Evolutionary conservation across 2,797 vertebrate species (phyloP).

Genomic region (Danio kyathit): DNA sequence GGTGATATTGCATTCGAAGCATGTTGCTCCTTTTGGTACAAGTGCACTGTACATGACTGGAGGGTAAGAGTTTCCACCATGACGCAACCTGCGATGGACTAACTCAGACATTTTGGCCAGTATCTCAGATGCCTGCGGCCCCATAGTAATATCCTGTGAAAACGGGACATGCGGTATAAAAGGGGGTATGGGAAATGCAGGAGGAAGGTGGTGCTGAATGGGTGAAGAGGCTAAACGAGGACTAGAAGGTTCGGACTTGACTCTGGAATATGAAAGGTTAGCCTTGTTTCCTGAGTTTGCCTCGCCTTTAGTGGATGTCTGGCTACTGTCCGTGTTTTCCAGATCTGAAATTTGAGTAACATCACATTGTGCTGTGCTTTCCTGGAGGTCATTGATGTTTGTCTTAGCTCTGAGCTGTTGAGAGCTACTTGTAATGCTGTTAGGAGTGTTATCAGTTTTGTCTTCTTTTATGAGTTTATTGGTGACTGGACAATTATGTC

Average conservation of each 20-base stretch:
- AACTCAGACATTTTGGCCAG: conserved; percentile 91
- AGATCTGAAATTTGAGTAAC: conserved; percentile 80
- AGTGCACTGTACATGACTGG: conserved; percentile 86
- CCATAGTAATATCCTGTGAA: conserved; percentile 86
- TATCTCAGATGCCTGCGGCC: conserved; percentile 89
- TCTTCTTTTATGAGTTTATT: conserved; percentile 76
- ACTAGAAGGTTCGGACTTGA: conserved; percentile 89
- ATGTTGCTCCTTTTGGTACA: conserved; percentile 88
- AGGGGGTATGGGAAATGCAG: conserved; percentile 85
- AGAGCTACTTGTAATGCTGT: conserved; percentile 72
- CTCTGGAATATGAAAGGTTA: conserved; percentile 85
- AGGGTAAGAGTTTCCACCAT: conserved; percentile 83
- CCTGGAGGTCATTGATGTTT: conserved; percentile 76
- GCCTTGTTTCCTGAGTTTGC: conserved; percentile 72
- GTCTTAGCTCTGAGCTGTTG: conserved; percentile 72
- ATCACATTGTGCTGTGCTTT: conserved; percentile 80
- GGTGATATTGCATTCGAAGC: conserved; percentile 90
- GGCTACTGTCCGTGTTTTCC: conserved; percentile 82
- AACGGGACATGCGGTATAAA: conserved; percentile 89
- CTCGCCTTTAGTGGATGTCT: conserved; percentile 79
- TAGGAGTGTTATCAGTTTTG: conserved; percentile 36
- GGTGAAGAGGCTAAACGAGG: conserved; percentile 87
- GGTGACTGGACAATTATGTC: conserved; percentile 63
- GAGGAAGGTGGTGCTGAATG: conserved; percentile 82
- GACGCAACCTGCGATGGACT: conserved; percentile 85